These are phyloP conservation scores for Cynopterus sphinx DNA, from an alignment of 2,797 vertebrate genomes.

Conservation along the genomic window DNA sequence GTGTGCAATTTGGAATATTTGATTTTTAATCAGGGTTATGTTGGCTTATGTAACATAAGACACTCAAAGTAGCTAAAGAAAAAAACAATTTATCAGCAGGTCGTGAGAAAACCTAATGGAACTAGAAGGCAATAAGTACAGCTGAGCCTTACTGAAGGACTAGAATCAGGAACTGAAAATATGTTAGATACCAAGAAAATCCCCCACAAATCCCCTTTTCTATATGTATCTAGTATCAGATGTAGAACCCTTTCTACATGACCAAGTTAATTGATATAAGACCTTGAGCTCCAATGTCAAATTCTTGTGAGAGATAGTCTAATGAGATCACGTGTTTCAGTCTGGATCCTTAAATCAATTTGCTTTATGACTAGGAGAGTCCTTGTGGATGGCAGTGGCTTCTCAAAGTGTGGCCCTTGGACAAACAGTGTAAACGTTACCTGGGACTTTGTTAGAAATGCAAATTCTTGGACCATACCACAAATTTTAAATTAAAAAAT, in stretches of 20 bases:
- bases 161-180: background rate
- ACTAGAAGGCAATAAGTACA: background rate
- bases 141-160: background rate
- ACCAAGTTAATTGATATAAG: background rate
- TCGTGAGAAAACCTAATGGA: background rate
- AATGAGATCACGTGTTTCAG: background rate
- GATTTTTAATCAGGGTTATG: background rate
- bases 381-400: background rate
- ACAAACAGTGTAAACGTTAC: background rate
- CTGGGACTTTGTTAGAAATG: background rate
- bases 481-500: background rate
- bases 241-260: background rate
- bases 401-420: background rate
- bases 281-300: background rate
- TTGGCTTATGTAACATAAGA: background rate
- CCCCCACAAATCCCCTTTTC: background rate
- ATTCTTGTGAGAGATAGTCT: background rate
- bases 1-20: background rate
- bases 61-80: background rate
- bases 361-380: background rate
- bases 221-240: background rate
- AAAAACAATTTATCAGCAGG: background rate
- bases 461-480: background rate
- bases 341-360: too few relatives aligned
- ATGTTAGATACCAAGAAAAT: background rate